Conservation (phyloP, 2,888 invertebrate species). For the Pollenia angustigena region DNA sequence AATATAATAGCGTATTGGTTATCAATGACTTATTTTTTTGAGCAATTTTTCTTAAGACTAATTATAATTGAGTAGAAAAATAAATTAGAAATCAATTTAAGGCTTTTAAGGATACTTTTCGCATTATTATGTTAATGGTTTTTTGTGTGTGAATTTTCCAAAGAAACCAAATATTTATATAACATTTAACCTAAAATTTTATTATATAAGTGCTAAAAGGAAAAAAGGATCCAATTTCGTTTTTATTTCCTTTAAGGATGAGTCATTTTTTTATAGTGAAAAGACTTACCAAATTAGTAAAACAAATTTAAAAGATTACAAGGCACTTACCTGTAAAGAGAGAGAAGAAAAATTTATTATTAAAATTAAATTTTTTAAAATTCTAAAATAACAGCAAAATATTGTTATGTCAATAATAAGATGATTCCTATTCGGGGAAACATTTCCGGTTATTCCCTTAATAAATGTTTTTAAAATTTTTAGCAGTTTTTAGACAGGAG, state of each 20-base stretch:
- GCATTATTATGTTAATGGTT: slow-evolving; percentile 36
- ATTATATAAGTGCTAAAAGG: neutral
- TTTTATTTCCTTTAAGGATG: slow-evolving; percentile 46
- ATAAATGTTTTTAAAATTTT: no score
- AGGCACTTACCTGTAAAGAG: slow-evolving; percentile 65
- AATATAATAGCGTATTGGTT: neutral
- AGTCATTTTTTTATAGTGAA: slow-evolving; percentile 14
- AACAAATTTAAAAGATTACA: neutral
- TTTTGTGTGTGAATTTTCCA: neutral
- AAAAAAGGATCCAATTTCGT: slow-evolving; percentile 58
- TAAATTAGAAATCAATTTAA: neutral
- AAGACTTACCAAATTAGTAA: slow-evolving; percentile 35
- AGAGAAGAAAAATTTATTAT: slow-evolving; percentile 31
- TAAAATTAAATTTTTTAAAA: neutral
- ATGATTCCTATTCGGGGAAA: no score
- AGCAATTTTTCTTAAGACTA: neutral
- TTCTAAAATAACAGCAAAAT: neutral
- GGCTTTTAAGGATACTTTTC: slow-evolving; percentile 7
- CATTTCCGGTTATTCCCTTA: no score
- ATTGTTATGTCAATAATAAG: neutral
- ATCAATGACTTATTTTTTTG: neutral
- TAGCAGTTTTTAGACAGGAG: no score
- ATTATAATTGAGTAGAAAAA: neutral
- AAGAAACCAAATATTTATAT: slow-evolving; percentile 55
- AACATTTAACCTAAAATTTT: neutral